These are phyloP conservation scores for Papilio dardanus DNA, from an alignment of 1,140 invertebrate species.

Conservation along the genomic window DNA sequence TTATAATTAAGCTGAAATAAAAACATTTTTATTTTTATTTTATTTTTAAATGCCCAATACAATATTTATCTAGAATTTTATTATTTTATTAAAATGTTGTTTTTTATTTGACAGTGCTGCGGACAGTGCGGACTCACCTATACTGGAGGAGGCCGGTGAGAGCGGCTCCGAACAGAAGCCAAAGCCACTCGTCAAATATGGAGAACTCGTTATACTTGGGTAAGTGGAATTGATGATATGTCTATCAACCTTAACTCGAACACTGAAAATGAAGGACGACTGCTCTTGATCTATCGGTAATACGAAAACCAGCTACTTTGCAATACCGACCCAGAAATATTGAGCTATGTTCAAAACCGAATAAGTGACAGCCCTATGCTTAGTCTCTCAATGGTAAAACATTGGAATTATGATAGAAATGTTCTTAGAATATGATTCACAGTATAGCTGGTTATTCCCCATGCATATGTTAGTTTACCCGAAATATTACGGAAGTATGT, in stretches of 20 bases:
- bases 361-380: not conserved
- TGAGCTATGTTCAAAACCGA: not conserved
- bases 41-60: too few relatives aligned
- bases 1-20: too few relatives aligned
- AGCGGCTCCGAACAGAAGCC: constrained; percentile 86
- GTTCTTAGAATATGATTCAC: not conserved
- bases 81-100: not conserved
- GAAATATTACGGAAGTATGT: not conserved
- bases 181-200: constrained; percentile 92
- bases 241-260: not conserved
- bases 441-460: not conserved
- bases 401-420: constrained; percentile 2
- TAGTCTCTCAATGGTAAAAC: not conserved
- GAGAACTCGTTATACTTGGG: constrained; percentile 96
- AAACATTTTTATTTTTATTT: too few relatives aligned
- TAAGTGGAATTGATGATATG: constrained; percentile 82
- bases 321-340: not conserved
- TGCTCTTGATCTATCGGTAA: not conserved
- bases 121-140: constrained; percentile 88
- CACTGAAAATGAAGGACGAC: not conserved
- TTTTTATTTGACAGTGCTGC: constrained; percentile 82
- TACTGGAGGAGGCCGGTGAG: constrained; percentile 86
- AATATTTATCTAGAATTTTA: too few relatives aligned
- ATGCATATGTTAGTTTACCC: not conserved
- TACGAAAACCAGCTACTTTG: not conserved